Conservation (phyloP, 2,888 invertebrate species). For the Drosophila borealis region DNA sequence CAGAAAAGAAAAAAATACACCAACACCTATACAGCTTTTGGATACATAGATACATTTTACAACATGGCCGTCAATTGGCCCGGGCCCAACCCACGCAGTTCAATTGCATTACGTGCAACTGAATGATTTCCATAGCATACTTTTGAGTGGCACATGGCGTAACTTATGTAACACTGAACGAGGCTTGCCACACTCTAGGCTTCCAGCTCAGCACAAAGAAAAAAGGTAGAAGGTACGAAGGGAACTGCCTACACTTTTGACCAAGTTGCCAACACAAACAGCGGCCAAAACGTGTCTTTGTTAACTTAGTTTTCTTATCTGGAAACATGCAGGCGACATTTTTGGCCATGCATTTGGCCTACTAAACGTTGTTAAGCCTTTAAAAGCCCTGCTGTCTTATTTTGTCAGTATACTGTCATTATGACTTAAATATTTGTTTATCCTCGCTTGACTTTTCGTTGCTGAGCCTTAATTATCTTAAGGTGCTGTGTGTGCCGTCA, state of each 20-base stretch:
- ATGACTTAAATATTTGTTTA: constrained; percentile 2
- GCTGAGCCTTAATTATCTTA: no score
- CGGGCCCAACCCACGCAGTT: constrained; percentile 19
- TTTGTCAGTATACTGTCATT: neutral
- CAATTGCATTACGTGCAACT: constrained; percentile 65
- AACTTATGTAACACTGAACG: constrained; percentile 54
- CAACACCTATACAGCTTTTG: constrained; percentile 14
- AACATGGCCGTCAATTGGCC: constrained; percentile 34
- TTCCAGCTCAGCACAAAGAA: neutral
- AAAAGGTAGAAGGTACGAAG: constrained; percentile 14
- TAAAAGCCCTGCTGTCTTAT: constrained; percentile 10
- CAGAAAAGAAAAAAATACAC: constrained; percentile 18
- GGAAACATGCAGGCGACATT: constrained; percentile 52
- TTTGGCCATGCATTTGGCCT: constrained; percentile 26
- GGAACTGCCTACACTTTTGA: constrained; percentile 19
- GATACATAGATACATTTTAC: constrained; percentile 19
- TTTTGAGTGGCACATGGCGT: constrained; percentile 34
- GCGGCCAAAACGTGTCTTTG: constrained; percentile 11
- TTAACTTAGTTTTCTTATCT: constrained; percentile 55
- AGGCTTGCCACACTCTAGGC: constrained; percentile 6
- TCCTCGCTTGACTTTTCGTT: no score
- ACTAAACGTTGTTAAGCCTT: constrained; percentile 36
- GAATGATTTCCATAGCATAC: constrained; percentile 63
- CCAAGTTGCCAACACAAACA: constrained; percentile 46
- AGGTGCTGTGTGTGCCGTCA: no score